phyloP scores from a whole-genome alignment of 2,113 vertebrate genomes.

The Bufo gargarizans region DNA sequence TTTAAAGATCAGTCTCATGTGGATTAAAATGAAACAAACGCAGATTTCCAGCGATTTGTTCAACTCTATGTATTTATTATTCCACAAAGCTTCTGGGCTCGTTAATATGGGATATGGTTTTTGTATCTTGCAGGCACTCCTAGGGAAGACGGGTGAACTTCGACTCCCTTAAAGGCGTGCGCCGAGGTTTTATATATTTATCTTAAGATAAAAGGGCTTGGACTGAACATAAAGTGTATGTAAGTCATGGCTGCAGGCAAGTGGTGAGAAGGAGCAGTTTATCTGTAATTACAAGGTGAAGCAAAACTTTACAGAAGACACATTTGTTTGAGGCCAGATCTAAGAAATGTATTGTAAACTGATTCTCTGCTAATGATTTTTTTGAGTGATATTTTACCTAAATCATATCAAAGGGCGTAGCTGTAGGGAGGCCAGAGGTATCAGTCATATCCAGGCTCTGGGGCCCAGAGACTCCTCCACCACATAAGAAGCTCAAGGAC shows the following conservation, averaged over 20 bases:
- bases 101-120: background rate
- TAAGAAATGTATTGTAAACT: background rate
- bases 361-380: background rate
- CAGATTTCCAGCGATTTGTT: background rate
- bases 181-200: constrained; percentile 20
- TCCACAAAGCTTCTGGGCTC: background rate
- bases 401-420: background rate
- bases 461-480: too few species aligned
- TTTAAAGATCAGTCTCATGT: constrained; percentile 31
- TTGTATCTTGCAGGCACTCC: background rate
- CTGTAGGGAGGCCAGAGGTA: background rate
- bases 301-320: constrained; percentile 7
- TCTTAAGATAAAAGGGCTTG: constrained; percentile 27
- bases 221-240: constrained; percentile 30
- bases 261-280: constrained; percentile 8
- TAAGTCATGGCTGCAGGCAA: constrained; percentile 2
- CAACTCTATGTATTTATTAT: background rate
- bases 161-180: background rate
- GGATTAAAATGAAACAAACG: constrained; percentile 9
- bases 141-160: background rate
- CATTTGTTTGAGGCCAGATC: constrained; percentile 8
- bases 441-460: background rate
- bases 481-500: too few species aligned
- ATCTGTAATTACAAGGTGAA: constrained; percentile 38
- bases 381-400: background rate